Percentiles rank a stretch among this genome's conserved stretches.
phyloP scores from a whole-genome alignment of 1,140 invertebrate species.

The Orchestia grillus region DNA sequence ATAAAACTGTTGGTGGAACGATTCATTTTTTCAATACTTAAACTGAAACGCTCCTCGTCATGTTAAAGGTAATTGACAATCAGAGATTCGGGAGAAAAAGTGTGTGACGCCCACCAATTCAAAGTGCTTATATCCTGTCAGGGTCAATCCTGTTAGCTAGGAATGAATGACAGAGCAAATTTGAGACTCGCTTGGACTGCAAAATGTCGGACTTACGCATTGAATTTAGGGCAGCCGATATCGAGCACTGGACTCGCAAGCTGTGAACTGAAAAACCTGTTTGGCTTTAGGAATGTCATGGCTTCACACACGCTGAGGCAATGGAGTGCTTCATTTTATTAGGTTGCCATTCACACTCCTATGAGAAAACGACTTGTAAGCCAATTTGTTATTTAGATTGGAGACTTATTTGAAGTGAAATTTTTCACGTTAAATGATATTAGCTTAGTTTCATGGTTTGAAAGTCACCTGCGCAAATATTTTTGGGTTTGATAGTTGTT shows the following conservation, averaged over 20 bases:
- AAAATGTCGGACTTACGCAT: background rate
- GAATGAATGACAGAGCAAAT: background rate
- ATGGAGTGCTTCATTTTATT: background rate
- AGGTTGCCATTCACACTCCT: background rate
- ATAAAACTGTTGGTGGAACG: background rate
- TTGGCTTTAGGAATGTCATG: background rate
- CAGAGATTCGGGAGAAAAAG: background rate
- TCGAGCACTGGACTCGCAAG: background rate
- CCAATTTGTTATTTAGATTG: too few species aligned
- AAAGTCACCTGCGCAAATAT: too few species aligned
- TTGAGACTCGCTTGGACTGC: background rate
- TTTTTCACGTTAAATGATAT: too few species aligned
- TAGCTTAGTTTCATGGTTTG: too few species aligned
- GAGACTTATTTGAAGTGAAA: too few species aligned
- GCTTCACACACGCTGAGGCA: background rate
- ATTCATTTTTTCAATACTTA: background rate
- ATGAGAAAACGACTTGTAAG: background rate
- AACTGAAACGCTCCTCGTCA: background rate
- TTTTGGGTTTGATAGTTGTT: too few species aligned
- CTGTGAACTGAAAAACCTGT: background rate
- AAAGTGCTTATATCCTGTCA: background rate
- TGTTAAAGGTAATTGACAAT: background rate
- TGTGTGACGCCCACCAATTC: background rate
- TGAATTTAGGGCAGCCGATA: background rate
- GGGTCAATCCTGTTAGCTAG: background rate